Base-by-base conservation (phyloP, 1,140 invertebrate genomes). In the Meloidogyne exigua region DNA sequence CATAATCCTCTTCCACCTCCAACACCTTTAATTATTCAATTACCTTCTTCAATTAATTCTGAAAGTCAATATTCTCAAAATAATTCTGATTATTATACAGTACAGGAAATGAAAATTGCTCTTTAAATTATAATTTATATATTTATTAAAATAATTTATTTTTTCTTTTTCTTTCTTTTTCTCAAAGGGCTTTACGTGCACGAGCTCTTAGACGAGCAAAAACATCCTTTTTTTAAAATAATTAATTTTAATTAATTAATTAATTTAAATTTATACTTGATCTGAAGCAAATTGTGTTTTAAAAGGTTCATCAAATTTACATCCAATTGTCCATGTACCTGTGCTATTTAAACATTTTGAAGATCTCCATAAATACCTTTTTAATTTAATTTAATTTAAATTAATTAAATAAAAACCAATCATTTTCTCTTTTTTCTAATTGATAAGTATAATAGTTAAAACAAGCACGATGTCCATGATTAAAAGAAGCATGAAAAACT, bases 251-350 rank as follows among this genome's bases (percentile, higher is more conserved):
- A n/a, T 18, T 13, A 72, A 62, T 72, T 72, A n/a, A n/a, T n/a
- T n/a, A n/a, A n/a, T 72, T 39, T 72, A 11, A 32, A 25, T 26
- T 73, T 28, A n/a, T 57, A 73, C 71, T 49, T 62, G 84, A 76
- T 86, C 84, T 39, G 64, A 83, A 21, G 79, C 76, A 74, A 88
- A 88, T 68, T 88, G 84, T 39, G 85, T 84, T 39, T 77, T 76
- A 80, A 86, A 86, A n/a, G 86, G 86, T 66, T 87, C 84, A 66
- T 88, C 86, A 79, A 88, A 88, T 57, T 86, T 86, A 84, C 84
- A 86, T 4, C 84, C 84, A 66, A 86, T 76, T 26, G 83, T 85
- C 77, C 80, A 86, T 21, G 82, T 83, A 42, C 80, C 83, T 3
- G 84, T 86, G 11, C 77, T 80, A 76, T 88, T 86, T 28, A 86